A percentile compares a stretch with the other conserved stretches of the same genome.
phyloP scores from a whole-genome alignment of 1,140 invertebrate species.

The Lasioglossum baleicum region DNA sequence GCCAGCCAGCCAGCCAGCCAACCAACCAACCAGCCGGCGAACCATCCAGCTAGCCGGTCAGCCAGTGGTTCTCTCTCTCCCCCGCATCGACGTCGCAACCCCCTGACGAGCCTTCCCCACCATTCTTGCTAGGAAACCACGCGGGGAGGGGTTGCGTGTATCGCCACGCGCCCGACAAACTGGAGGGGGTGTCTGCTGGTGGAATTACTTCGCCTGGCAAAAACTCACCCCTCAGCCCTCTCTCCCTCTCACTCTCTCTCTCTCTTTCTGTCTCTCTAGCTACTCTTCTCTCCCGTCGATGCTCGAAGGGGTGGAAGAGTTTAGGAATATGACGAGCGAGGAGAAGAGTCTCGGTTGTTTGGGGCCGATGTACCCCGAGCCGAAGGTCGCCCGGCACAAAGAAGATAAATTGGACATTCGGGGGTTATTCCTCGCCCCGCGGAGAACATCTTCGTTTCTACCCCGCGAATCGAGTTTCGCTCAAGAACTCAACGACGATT shows the following conservation, averaged over 20 bases:
- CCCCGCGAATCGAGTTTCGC: neutral
- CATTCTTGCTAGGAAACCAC: slow-evolving; percentile 20
- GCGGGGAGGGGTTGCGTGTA: slow-evolving; percentile 57
- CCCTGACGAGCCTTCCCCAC: slow-evolving; percentile 51
- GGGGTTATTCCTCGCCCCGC: neutral
- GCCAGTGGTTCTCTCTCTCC: slow-evolving; percentile 46
- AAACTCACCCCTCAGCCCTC: slow-evolving; percentile 46
- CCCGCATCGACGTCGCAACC: slow-evolving; percentile 44
- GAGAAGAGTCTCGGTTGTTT: neutral
- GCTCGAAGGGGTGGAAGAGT: slow-evolving; percentile 21
- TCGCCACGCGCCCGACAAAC: slow-evolving; percentile 62
- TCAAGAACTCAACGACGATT: neutral
- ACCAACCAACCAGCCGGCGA: slow-evolving; percentile 43
- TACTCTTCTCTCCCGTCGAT: neutral
- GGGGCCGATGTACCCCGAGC: slow-evolving; percentile 50
- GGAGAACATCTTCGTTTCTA: neutral
- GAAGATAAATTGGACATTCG: slow-evolving; percentile 59
- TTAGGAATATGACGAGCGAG: slow-evolving; percentile 28
- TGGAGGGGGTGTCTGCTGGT: slow-evolving; percentile 67
- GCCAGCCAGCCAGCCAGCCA: slow-evolving; percentile 42
- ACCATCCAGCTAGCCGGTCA: slow-evolving; percentile 53
- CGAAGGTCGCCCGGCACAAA: slow-evolving; percentile 52
- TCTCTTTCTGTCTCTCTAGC: too few species aligned
- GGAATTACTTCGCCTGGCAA: slow-evolving; percentile 67
- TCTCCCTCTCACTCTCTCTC: slow-evolving; percentile 3